These are phyloP conservation scores for Actinostola sp. DNA, from an alignment of 92 coral and sea anemone species.

Conservation along the genomic window DNA sequence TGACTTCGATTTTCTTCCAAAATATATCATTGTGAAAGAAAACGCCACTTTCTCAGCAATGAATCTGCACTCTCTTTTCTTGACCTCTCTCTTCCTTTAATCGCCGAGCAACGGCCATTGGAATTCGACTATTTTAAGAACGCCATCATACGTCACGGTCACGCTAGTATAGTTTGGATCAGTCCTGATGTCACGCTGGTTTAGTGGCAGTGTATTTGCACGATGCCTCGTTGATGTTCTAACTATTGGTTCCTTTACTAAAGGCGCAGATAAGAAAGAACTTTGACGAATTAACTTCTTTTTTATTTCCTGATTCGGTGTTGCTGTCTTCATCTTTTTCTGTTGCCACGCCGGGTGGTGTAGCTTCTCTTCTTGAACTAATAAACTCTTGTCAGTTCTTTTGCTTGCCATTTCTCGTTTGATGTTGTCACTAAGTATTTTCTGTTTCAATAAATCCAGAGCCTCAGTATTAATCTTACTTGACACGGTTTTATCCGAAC, in stretches of 20 bases:
- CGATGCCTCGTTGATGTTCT: too few species aligned
- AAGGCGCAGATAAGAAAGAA: neutral
- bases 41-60: too few species aligned
- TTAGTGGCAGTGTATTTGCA: neutral
- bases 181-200: neutral
- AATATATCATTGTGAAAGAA: too few species aligned
- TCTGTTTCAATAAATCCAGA: slow-evolving; percentile 20
- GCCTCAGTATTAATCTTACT: slow-evolving; percentile 1
- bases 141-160: slow-evolving; percentile 7
- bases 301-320: neutral
- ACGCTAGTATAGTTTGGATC: neutral
- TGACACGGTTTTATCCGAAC: neutral
- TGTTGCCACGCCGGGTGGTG: neutral
- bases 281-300: neutral
- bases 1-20: too few species aligned
- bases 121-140: too few species aligned
- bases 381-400: neutral
- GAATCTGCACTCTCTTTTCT: too few species aligned
- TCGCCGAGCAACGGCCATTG: too few species aligned
- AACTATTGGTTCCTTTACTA: neutral
- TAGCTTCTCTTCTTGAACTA: neutral
- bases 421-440: slow-evolving; percentile 8
- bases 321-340: neutral
- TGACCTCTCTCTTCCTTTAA: too few species aligned
- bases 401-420: slow-evolving; percentile 1